Conservation (phyloP, 2,113 vertebrate genomes). For the Malurus alboscapulatus region DNA sequence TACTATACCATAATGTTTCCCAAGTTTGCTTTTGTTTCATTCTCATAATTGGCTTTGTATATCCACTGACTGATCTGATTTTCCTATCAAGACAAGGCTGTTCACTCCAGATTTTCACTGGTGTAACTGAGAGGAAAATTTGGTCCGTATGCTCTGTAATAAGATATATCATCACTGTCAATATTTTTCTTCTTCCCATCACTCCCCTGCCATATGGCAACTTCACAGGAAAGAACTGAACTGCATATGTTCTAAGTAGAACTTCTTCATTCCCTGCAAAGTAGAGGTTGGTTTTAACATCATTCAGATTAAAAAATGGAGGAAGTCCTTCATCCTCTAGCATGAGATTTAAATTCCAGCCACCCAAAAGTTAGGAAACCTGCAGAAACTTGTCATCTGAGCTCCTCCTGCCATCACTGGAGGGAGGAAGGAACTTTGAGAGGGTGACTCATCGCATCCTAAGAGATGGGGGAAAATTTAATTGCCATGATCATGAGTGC, state of each 20-base stretch:
- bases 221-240: constrained; percentile 58
- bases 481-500: background rate
- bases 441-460: background rate
- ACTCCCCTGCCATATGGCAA: constrained; percentile 58
- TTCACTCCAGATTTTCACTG: constrained; percentile 65
- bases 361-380: background rate
- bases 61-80: constrained; percentile 62
- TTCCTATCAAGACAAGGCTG: constrained; percentile 46
- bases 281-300: constrained; percentile 26
- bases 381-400: background rate
- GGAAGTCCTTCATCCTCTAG: background rate
- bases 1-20: constrained; percentile 59
- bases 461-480: background rate
- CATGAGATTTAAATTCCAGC: background rate
- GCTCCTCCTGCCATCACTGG: background rate
- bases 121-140: constrained; percentile 67
- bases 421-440: background rate
- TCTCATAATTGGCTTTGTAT: constrained; percentile 62
- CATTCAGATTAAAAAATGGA: constrained; percentile 6
- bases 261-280: constrained; percentile 43
- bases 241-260: constrained; percentile 57
- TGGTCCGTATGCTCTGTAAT: constrained; percentile 60
- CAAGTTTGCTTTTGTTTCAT: constrained; percentile 64
- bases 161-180: constrained; percentile 66
- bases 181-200: constrained; percentile 67